phyloP scores from a whole-genome alignment of 2,113 vertebrate species.

The Salvelinus fontinalis region DNA sequence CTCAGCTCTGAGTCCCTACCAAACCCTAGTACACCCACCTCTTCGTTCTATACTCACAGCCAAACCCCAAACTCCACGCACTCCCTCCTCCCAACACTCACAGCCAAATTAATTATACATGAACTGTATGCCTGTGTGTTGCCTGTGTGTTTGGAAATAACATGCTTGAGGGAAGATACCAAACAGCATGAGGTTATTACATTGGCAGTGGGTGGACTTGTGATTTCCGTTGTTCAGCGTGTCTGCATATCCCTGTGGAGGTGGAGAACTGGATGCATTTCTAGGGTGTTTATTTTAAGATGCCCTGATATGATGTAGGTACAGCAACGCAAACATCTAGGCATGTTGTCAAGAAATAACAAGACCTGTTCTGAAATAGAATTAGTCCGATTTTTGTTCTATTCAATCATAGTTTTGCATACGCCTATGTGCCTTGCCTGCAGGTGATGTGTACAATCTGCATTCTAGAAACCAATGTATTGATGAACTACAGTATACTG shows the following conservation, averaged over 20 bases:
- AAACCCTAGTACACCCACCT: conserved; percentile 33
- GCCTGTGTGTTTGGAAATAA: conserved; percentile 65
- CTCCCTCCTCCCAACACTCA: conserved; percentile 37
- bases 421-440: no score
- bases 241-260: conserved; percentile 13
- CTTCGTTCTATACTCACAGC: not conserved
- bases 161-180: conserved; percentile 53
- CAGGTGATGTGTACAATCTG: no score
- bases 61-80: conserved; percentile 1
- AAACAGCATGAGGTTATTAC: conserved; percentile 11
- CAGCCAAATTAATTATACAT: conserved; percentile 68
- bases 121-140: conserved; percentile 57
- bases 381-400: no score
- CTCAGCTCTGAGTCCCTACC: conserved; percentile 30
- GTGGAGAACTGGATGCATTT: conserved; percentile 16
- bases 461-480: no score
- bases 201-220: conserved; percentile 22
- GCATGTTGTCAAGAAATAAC: no score
- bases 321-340: no score
- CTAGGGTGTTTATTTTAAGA: not conserved
- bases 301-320: no score
- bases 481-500: no score
- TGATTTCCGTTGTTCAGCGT: conserved; percentile 36
- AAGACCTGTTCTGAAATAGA: no score
- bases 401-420: no score